phyloP scores from a whole-genome alignment of 1,140 invertebrate genomes.

The Gonatopus flavifemur region DNA sequence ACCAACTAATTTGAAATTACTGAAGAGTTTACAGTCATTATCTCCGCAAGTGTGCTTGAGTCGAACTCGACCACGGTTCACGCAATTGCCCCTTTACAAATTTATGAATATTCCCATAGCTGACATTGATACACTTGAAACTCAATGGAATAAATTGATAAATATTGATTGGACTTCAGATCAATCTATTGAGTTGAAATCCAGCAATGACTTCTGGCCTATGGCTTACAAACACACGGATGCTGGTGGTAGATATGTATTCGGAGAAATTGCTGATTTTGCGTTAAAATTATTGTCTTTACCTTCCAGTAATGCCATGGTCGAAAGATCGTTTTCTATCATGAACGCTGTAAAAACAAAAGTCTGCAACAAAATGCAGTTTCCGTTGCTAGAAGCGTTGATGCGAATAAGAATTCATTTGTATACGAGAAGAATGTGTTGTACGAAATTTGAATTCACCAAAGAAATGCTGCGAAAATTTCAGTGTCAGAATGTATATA shows the following conservation, averaged over 20 bases:
- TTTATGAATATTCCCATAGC: neutral
- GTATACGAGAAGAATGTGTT: conserved; percentile 13
- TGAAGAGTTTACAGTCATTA: neutral
- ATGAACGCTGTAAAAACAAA: conserved; percentile 23
- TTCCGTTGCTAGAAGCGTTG: conserved; percentile 9
- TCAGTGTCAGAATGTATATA: conserved; percentile 10
- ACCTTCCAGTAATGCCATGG: conserved; percentile 6
- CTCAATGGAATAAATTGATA: neutral
- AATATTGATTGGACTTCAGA: conserved; percentile 2
- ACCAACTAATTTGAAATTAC: neutral
- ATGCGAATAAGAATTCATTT: conserved; percentile 12
- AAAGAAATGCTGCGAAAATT: conserved; percentile 17
- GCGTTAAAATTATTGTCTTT: conserved; percentile 4
- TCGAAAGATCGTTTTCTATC: conserved; percentile 18
- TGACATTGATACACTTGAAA: neutral
- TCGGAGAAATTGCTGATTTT: neutral
- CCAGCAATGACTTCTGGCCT: neutral
- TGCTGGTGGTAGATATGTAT: neutral
- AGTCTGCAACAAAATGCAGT: conserved; percentile 14
- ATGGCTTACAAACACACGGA: neutral
- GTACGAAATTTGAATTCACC: conserved; percentile 9
- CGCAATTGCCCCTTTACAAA: neutral
- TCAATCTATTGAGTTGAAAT: neutral
- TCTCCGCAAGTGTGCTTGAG: neutral
- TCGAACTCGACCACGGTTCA: neutral